Base-by-base conservation (phyloP, 2,113 vertebrate genomes). In the Psettodes erumei region DNA sequence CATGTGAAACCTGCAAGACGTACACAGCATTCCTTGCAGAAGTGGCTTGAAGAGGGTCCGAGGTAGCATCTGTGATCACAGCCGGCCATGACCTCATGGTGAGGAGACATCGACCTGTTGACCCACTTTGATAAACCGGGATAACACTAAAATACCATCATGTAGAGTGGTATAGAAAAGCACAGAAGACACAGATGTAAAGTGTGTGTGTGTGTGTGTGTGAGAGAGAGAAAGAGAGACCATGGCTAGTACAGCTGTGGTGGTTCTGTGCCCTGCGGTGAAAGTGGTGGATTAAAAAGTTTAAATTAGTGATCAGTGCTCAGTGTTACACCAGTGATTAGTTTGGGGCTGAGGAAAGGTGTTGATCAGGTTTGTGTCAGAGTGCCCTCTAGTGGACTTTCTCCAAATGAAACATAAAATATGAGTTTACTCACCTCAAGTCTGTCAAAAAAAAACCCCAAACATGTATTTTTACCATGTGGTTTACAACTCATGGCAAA, bases 311-410 rank as follows among this genome's bases (percentile, higher is more conserved):
- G 12, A 48, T 28, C 64, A 28, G 35, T 15, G 37, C 3, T 43
- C 16, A 5, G 19, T 27, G 23, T 18, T 38, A 15, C 8, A 23
- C 8, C 27, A 32, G 28, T 6, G 21, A 25, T 23, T 4, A 19
- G 16, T 45, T 18, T 10, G 1, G 27, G 19, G 28, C 40, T 2
- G 3, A 59, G 18, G 37, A 30, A 30, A 54, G 15, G 50, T 30
- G 3, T 28, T 18, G 5, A 9, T 15, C 21, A 47, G 18, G n/a
- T 48, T 77, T 67, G 33, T 6, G 16, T 33, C 72, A 1, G 18
- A 15, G 0, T 30, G 16, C 75, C 63, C 67, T 71, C 83, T 79
- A 30, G 68, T 60, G 75, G 71, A 68, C 0, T 11, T 50, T 38
- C 18, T 10, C n/a, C 19, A 11, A 33, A 60, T 47, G 40, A 25